Base-by-base conservation (phyloP, 37 sponge, comb jelly and placozoan genomes). In the Chondrilla cf. caribensis region DNA sequence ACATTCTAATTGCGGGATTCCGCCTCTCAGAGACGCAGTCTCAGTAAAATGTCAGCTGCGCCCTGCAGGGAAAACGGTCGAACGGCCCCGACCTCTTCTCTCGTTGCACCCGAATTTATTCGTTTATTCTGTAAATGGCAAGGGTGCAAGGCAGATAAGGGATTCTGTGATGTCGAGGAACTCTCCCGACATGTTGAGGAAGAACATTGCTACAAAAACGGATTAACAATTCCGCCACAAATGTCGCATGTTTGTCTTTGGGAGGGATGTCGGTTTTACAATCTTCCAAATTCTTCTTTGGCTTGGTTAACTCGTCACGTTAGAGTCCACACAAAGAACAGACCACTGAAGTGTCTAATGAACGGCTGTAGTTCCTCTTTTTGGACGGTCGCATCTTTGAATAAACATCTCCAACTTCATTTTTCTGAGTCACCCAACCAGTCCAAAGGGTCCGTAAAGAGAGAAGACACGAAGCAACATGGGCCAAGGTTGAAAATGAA, bases 221-320 rank as follows among this genome's bases (percentile, higher is more conserved):
- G 68, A 28, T 31, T 67, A 18, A 67, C 0, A 33, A 28, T 31
- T 33, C 68, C 68, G 7, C n/a, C 35, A 2, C 36, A 33, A 32
- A 35, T 85, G 38, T 21, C 82, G 17, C 78, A 87, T 11, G 33
- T 88, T 35, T 93, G 93, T 51, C 87, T 79, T 31, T 93, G 93
- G 93, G 87, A 93, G 65, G 90, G 87, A 11, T 93, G 93, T 37
- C 83, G 83, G 70, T 83, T 93, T 38, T 93, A 75, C 86, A 93
- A 93, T 60, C 25, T 51, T 29, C 90, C 90, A 0, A 79, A 85
- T 33, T 77, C 57, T 32, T 89, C 91, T 14, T 62, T 59, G 21
- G 35, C 42, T 19, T 93, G 93, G 93, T 89, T 93, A 6, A 42
- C 58, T 58, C 58, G 84, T 29, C 93, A 93, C 67, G 77, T 89